phyloP scores from a whole-genome alignment of 2,888 invertebrate species.

The Calliopum simillimum region DNA sequence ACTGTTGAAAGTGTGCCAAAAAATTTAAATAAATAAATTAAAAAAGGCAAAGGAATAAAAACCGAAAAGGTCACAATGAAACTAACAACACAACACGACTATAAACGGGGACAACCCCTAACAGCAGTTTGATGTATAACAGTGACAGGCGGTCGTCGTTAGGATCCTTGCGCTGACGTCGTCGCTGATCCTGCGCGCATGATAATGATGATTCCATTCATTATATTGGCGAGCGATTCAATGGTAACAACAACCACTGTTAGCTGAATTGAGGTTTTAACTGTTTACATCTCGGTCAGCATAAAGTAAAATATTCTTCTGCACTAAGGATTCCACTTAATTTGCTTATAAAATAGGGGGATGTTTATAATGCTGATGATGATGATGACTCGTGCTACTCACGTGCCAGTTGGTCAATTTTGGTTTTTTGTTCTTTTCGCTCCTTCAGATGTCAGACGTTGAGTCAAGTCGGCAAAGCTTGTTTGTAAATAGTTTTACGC shows the following conservation, averaged over 20 bases:
- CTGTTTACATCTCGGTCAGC: conserved; percentile 16
- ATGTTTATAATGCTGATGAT: conserved; percentile 7
- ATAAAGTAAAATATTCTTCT: too few species aligned
- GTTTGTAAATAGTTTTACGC: conserved; percentile 47
- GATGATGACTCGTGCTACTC: conserved; percentile 46
- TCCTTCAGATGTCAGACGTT: neutral
- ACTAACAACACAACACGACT: too few species aligned
- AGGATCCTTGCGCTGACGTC: neutral
- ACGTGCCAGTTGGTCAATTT: conserved; percentile 47
- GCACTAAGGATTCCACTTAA: too few species aligned
- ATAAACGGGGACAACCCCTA: neutral
- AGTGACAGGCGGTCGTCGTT: conserved; percentile 3
- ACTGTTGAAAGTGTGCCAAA: neutral
- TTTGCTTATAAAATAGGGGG: too few species aligned
- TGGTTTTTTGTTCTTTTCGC: neutral
- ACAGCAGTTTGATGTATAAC: neutral
- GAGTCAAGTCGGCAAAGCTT: conserved; percentile 18
- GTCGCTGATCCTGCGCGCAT: conserved; percentile 18
- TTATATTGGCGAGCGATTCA: conserved; percentile 11
- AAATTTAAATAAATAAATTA: neutral
- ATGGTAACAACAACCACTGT: neutral
- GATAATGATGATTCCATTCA: conserved; percentile 29
- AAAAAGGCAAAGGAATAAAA: neutral
- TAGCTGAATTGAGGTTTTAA: conserved; percentile 26
- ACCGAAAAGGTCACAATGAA: neutral